Evolutionary conservation across 2,113 vertebrate species (phyloP).

Genomic region (Opisthocomus hoazin): DNA sequence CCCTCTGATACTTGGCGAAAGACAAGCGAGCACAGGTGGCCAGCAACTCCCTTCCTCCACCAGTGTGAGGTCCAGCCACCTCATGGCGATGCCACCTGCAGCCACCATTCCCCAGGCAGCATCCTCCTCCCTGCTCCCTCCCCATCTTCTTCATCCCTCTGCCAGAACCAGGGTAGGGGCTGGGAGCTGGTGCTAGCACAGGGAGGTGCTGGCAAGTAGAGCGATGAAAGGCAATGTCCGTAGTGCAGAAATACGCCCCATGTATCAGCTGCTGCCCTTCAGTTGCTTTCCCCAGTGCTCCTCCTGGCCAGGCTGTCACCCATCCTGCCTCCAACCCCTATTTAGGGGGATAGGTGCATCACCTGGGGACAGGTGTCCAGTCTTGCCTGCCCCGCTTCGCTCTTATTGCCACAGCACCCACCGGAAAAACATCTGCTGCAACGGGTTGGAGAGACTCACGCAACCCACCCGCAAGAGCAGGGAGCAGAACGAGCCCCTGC

Average conservation of each 20-base stretch:
- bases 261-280: background rate
- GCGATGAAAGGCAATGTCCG: background rate
- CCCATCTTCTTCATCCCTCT: background rate
- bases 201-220: background rate
- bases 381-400: fast-evolving
- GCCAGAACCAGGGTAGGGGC: background rate
- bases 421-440: background rate
- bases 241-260: background rate
- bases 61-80: background rate
- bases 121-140: background rate
- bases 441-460: background rate
- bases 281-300: background rate
- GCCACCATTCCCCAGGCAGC: background rate
- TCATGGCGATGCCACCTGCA: background rate
- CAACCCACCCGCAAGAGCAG: background rate
- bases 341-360: background rate
- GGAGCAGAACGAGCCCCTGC: background rate
- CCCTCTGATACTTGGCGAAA: background rate
- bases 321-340: background rate
- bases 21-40: fast-evolving
- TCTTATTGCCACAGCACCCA: background rate
- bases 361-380: background rate
- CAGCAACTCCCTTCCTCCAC: background rate
- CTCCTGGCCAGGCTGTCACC: background rate
- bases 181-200: background rate